These are phyloP conservation scores for Ectemnius lituratus DNA, from an alignment of 2,888 invertebrate genomes.

Conservation along the genomic window DNA sequence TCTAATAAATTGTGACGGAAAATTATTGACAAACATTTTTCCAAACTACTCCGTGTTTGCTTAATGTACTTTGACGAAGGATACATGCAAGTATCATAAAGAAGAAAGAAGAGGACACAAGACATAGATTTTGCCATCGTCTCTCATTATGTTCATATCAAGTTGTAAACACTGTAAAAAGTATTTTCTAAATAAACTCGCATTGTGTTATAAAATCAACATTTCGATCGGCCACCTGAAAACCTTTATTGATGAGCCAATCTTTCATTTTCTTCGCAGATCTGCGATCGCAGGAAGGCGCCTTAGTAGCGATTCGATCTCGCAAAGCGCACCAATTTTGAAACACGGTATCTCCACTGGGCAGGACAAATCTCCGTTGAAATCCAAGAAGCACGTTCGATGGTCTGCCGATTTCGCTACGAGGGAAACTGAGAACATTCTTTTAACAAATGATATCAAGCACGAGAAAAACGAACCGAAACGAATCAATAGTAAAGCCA, in stretches of 20 bases:
- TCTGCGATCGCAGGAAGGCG: constrained; percentile 28
- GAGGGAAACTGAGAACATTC: no score
- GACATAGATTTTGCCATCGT: neutral
- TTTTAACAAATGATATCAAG: no score
- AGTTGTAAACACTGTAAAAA: constrained; percentile 20
- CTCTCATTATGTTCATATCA: neutral
- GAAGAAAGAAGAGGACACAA: constrained; percentile 42
- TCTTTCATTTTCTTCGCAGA: constrained; percentile 63
- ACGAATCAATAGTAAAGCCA: no score
- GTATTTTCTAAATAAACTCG: constrained; percentile 24
- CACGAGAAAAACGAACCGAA: no score
- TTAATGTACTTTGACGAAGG: neutral
- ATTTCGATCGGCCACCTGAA: constrained; percentile 25
- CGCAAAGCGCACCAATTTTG: constrained; percentile 3
- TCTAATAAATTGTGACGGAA: constrained; percentile 74
- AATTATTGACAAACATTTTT: constrained; percentile 46
- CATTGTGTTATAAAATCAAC: constrained; percentile 31
- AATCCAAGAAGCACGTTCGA: no score
- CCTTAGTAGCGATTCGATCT: constrained; percentile 15
- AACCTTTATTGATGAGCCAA: constrained; percentile 37
- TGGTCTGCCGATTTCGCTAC: no score
- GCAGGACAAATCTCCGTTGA: no score
- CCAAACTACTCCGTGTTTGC: neutral
- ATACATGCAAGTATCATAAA: neutral
- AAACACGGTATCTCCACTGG: neutral